Conservation (phyloP, 1,140 invertebrate species). For the Diploscapter pachys region DNA sequence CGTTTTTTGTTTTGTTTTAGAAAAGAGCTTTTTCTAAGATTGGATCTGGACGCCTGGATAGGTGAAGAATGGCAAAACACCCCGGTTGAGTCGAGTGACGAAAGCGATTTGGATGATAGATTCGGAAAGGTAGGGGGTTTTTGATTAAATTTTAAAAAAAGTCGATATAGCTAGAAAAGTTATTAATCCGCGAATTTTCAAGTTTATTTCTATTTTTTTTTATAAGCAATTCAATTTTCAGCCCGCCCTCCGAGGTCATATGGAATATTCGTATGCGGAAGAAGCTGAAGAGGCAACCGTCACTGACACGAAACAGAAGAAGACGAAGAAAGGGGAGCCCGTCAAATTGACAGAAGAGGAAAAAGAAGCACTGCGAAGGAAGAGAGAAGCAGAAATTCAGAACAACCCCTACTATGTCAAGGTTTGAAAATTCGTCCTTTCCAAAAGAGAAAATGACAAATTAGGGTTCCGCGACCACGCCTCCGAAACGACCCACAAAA, state of each 20-base stretch:
- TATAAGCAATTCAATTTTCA: neutral
- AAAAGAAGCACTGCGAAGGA: conserved; percentile 23
- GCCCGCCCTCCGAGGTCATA: neutral
- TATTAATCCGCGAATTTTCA: no score
- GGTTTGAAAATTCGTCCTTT: conserved; percentile 40
- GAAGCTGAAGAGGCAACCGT: no score
- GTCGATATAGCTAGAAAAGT: neutral
- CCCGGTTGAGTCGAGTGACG: conserved; percentile 35
- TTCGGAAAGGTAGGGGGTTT: conserved; percentile 4
- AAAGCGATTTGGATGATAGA: conserved; percentile 9
- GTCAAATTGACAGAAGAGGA: conserved; percentile 46
- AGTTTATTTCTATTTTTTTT: no score
- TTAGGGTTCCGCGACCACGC: conserved; percentile 11
- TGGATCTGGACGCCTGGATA: conserved; percentile 91
- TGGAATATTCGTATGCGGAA: no score
- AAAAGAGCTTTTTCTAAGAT: conserved; percentile 61
- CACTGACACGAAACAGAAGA: conserved; percentile 27
- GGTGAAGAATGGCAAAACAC: conserved; percentile 80
- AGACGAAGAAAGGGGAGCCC: conserved; percentile 61
- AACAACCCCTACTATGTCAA: conserved; percentile 98
- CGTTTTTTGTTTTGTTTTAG: conserved; percentile 8
- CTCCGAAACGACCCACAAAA: conserved; percentile 29
- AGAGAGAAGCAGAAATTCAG: conserved; percentile 77
- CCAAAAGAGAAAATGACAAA: neutral
- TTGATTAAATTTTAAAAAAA: neutral